Conservation (phyloP, 2,113 vertebrate genomes). For the Gallinago paraguaiae region DNA sequence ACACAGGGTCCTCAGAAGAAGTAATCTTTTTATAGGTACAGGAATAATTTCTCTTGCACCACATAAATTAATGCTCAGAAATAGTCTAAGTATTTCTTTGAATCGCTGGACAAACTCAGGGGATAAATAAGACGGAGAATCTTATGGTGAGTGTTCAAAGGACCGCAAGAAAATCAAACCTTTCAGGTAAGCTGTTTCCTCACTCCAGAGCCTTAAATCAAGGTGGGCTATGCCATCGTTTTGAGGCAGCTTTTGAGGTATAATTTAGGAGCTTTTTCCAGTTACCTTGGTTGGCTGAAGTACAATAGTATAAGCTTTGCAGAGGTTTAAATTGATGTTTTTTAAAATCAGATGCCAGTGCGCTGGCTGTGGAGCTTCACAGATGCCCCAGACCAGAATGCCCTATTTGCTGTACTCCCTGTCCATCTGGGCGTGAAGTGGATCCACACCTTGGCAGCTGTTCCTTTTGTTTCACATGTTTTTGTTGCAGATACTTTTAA, state of each 20-base stretch:
- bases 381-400: neutral
- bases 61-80: neutral
- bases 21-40: neutral
- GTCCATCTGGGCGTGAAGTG: accelerated
- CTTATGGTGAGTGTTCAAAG: neutral
- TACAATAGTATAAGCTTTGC: neutral
- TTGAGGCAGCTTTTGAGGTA: neutral
- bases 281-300: neutral
- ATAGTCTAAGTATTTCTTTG: neutral
- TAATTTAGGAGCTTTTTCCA: neutral
- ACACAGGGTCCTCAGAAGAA: neutral
- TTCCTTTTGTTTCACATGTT: neutral
- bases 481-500: neutral
- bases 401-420: neutral
- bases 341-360: neutral
- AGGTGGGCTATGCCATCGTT: neutral
- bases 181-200: neutral
- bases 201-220: neutral
- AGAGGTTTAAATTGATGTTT: neutral
- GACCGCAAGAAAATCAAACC: neutral
- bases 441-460: neutral
- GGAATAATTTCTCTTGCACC: neutral
- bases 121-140: neutral
- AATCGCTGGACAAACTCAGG: neutral
- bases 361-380: neutral